Conservation (phyloP, 2,797 vertebrate genomes). For the Sebastes ruberrimus region DNA sequence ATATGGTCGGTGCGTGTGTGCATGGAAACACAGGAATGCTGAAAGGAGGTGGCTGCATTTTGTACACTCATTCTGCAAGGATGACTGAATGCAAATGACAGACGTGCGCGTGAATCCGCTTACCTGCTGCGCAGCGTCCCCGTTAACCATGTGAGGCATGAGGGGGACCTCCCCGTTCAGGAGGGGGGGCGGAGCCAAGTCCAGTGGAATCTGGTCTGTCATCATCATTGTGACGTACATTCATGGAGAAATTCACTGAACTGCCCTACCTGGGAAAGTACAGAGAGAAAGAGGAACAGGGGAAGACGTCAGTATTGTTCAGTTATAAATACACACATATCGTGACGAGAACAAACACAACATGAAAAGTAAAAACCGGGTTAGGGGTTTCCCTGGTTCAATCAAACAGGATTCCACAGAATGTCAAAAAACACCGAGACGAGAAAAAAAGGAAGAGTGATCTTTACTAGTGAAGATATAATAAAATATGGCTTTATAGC, state of each 20-base stretch:
- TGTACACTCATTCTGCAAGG: background rate
- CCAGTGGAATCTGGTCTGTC: constrained; percentile 99
- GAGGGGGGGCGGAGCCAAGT: constrained; percentile 92
- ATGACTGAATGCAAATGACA: background rate
- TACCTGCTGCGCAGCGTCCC: constrained; percentile 96
- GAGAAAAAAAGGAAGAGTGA: background rate
- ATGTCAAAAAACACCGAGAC: background rate
- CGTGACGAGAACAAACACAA: background rate
- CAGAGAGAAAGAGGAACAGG: constrained; percentile 22
- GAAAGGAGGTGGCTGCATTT: background rate
- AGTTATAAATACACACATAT: background rate
- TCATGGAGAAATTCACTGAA: constrained; percentile 98
- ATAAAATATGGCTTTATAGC: background rate
- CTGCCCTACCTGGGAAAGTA: constrained; percentile 87
- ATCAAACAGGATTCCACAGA: background rate
- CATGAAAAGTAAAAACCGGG: background rate
- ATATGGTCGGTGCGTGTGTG: background rate
- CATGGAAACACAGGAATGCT: background rate
- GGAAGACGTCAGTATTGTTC: background rate
- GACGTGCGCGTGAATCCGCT: constrained; percentile 25
- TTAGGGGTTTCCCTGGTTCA: background rate
- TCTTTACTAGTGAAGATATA: background rate
- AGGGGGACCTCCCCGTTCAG: constrained; percentile 96
- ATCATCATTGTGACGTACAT: constrained; percentile 99
- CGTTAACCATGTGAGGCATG: constrained; percentile 96